These are phyloP conservation scores for Apodemus speciosus DNA, from an alignment of 2,113 vertebrate genomes.

Conservation along the genomic window DNA sequence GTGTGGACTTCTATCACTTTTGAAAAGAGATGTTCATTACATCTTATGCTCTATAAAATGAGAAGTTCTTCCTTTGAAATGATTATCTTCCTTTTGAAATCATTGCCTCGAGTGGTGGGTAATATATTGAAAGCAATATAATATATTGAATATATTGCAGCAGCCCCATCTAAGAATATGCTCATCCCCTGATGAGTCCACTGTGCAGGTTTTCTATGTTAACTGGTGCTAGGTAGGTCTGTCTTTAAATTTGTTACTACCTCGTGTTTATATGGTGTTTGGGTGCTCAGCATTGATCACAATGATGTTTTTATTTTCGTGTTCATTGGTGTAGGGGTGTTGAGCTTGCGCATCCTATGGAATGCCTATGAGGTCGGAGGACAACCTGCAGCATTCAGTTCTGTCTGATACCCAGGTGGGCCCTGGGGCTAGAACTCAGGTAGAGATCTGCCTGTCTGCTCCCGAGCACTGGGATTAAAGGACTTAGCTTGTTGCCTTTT, in stretches of 20 bases:
- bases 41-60: not conserved
- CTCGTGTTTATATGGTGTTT: not conserved
- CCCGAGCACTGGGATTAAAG: too few relatives aligned
- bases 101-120: conserved; percentile 41
- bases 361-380: not conserved
- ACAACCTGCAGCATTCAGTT: not conserved
- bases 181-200: conserved; percentile 32
- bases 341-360: too few relatives aligned
- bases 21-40: conserved; percentile 25
- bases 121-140: conserved; percentile 34
- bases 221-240: not conserved
- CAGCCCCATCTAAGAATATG: not conserved
- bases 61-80: not conserved
- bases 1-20: conserved; percentile 39
- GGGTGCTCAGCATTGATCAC: not conserved
- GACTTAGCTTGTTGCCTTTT: too few relatives aligned
- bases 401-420: not conserved
- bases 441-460: too few relatives aligned
- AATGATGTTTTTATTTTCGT: not conserved
- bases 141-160: too few relatives aligned
- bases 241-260: not conserved
- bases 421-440: not conserved
- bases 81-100: conserved; percentile 57
- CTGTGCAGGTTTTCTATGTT: conserved; percentile 19
- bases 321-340: not conserved